phyloP scores from a whole-genome alignment of 1,140 invertebrate genomes.

The Macrostomum lignano region DNA sequence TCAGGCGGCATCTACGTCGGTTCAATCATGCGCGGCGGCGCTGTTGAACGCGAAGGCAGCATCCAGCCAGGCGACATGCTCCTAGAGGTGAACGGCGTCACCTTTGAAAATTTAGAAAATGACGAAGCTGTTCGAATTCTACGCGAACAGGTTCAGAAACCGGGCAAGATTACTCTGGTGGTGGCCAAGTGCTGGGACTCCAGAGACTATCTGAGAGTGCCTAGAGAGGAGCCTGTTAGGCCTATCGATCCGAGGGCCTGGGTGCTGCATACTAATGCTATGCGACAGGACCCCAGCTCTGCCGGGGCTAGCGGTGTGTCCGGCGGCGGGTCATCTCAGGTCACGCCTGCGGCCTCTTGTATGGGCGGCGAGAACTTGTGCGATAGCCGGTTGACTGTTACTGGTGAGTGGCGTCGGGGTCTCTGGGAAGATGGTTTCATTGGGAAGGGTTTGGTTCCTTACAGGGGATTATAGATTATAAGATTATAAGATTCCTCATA shows the following conservation, averaged over 20 bases:
- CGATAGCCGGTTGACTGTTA: too few species aligned
- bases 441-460: too few species aligned
- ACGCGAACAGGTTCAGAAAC: constrained; percentile 7
- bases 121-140: constrained; percentile 14
- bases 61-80: constrained; percentile 88
- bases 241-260: constrained; percentile 19
- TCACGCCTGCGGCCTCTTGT: too few species aligned
- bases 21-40: constrained; percentile 71
- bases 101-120: constrained; percentile 33
- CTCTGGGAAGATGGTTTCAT: too few species aligned
- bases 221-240: constrained; percentile 13
- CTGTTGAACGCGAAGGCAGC: constrained; percentile 58
- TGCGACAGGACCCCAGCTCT: too few species aligned
- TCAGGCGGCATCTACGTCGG: constrained; percentile 74
- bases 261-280: constrained; percentile 21
- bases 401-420: too few species aligned
- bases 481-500: too few species aligned
- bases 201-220: constrained; percentile 7
- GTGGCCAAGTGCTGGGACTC: constrained; percentile 16
- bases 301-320: too few species aligned
- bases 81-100: constrained; percentile 78
- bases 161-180: constrained; percentile 15
- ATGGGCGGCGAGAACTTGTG: too few species aligned
- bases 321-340: too few species aligned
- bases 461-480: too few species aligned